phyloP scores from a whole-genome alignment of 2,113 vertebrate species.

The Indicator indicator region DNA sequence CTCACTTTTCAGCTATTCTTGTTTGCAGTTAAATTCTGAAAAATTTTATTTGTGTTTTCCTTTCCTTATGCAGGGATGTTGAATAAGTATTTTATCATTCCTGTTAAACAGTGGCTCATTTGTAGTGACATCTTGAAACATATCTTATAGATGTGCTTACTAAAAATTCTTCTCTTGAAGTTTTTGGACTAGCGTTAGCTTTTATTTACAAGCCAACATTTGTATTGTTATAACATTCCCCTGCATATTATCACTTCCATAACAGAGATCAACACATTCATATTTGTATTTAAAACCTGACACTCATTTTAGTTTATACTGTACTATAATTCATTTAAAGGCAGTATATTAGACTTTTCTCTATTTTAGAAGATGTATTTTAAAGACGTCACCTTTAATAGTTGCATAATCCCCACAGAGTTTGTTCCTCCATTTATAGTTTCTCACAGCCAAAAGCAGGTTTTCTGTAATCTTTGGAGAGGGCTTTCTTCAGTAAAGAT shows the following conservation, averaged over 20 bases:
- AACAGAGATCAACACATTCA: background rate
- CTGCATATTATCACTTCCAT: background rate
- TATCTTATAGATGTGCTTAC: background rate
- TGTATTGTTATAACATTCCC: background rate
- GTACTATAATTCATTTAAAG: background rate
- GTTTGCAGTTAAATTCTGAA: background rate
- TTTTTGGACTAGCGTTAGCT: background rate
- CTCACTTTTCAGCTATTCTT: background rate
- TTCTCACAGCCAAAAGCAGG: background rate
- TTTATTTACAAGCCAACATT: background rate
- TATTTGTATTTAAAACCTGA: background rate
- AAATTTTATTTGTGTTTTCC: background rate
- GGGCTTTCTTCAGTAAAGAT: background rate
- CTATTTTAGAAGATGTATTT: background rate
- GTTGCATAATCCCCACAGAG: background rate
- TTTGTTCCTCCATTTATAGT: background rate
- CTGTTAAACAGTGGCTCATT: background rate
- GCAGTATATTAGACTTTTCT: too few species aligned
- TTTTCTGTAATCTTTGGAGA: background rate
- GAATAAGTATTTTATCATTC: background rate
- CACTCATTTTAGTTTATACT: background rate
- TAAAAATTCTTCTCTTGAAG: background rate
- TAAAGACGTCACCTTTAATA: background rate
- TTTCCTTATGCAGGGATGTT: background rate
- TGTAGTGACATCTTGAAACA: background rate